Base-by-base conservation (phyloP, 2,888 invertebrate species). In the Lymantria monacha region DNA sequence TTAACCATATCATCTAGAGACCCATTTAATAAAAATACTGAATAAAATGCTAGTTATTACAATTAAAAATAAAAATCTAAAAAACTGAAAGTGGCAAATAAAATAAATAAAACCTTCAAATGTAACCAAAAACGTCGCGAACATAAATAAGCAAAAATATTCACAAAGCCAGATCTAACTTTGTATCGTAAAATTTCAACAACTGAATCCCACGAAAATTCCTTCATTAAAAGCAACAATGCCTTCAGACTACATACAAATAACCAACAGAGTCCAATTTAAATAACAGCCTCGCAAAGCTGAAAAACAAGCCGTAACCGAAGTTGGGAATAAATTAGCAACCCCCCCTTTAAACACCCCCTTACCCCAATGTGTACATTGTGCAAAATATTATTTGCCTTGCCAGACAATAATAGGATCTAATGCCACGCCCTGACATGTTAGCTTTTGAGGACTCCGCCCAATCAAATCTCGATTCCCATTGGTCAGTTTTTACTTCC, bases 361-460 rank as follows among this genome's bases (percentile, higher is more conserved):
- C 74, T 77, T 79, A 81, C 72, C 81, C 87, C 92, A 93, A 92
- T 93, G 93, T 93, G 92, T 93, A 94, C 93, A 93, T 93, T 94
- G 93, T 93, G 92, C 93, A 93, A 92, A 93, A 93, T 93, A 94
- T 93, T 93, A 94, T 94, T 94, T 93, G 93, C 93, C 92, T 93
- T 93, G 92, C 93, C 92, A 92, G 91, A 91, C 89, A 89, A 90
- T 91, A 91, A 87, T 92, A 85, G 87, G 88, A 90, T 89, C 87
- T 87, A 84, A 73, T 80, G 88, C 87, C 83, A 79, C 90, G 87
- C 90, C 89, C 87, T 91, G 92, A 92, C 91, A 91, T 91, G 90
- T 91, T 90, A 90, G 90, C 92, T 91, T 90, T 85, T 76, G 62
- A 57, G 59, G 67, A 73, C 88, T 72, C 88, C 91, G 85, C 91